Evolutionary conservation across 1,140 invertebrate genomes (phyloP), one percentile per base, ranked within the genome.

Genomic region (Heliconius eleuchia): DNA sequence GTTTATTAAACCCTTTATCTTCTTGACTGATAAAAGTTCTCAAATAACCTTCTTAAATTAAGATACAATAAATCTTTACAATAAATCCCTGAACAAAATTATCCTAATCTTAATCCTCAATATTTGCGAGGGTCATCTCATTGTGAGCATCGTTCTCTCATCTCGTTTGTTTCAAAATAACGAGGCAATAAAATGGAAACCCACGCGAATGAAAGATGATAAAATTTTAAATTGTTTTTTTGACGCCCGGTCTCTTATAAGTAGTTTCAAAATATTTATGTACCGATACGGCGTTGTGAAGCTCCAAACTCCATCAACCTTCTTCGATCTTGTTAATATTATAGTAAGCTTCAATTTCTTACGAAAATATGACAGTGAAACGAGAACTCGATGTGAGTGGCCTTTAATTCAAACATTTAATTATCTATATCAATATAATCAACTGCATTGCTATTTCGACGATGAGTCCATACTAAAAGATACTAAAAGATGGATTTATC

Each of bases 361-460:
- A 57, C 8, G n/a, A 57, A 57, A 57, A 57, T 23, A 57, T 23
- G 50, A 57, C 4, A 30, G 9, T 0, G 60, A 27, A 13, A 30
- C n/a, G 23, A 66, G 23, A 66, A 66, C 4, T 66, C 73, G 77
- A 74, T 74, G n/a, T 13, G 27, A 66, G 23, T 66, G 60, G n/a
- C 80, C 73, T 84, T 83, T 78, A 60, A 85, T 23, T 30, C 80
- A 84, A 83, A 82, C 79, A 84, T 86, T 87, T 86, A 86, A 85
- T 85, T 85, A 84, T 80, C 80, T 66, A 71, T 80, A 86, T 83
- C 82, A 89, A 88, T 89, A 88, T 84, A 83, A 90, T 90, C 83
- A 83, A 86, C 88, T 87, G 87, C 86, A 88, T 86, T 88, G 82
- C 85, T 86, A 84, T 87, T 89, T 88, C 86, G 84, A 89, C 86